Percentiles rank a stretch among this genome's conserved stretches.
Conservation (phyloP, 92 coral and sea anemone genomes). For the Palythoa heliodiscus region DNA sequence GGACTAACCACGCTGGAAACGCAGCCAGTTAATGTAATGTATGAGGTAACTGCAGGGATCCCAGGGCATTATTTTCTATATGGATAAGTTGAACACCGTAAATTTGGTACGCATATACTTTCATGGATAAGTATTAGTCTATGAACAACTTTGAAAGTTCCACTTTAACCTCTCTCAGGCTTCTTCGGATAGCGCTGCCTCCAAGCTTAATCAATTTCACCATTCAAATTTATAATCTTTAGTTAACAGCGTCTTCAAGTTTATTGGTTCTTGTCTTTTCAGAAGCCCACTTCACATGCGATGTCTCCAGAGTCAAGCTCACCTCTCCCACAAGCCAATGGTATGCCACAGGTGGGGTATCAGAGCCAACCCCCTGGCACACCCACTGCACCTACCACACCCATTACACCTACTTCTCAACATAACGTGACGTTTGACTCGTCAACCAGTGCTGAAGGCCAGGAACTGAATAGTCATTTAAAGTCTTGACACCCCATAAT, state of each 20-base stretch:
- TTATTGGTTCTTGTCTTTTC: neutral
- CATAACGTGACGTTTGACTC: constrained; percentile 25
- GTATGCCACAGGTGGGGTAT: constrained; percentile 17
- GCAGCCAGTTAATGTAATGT: no score
- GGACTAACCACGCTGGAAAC: no score
- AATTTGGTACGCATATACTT: no score
- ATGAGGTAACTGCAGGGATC: no score
- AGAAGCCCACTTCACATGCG: neutral
- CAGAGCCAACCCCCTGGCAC: constrained; percentile 11
- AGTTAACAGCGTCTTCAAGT: neutral
- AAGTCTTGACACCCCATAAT: neutral
- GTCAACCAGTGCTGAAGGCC: neutral
- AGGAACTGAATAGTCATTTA: neutral
- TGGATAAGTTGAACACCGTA: no score
- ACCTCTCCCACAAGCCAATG: constrained; percentile 12
- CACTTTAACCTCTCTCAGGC: no score
- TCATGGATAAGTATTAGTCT: no score
- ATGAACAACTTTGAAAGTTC: no score
- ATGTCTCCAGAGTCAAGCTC: neutral
- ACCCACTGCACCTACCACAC: constrained; percentile 2
- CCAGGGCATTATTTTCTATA: no score
- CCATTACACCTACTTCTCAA: neutral
- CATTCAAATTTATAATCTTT: no score
- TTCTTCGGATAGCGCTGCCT: no score
- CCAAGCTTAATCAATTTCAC: no score